Conservation (phyloP, 2,113 vertebrate genomes). For the Microcebus murinus region DNA sequence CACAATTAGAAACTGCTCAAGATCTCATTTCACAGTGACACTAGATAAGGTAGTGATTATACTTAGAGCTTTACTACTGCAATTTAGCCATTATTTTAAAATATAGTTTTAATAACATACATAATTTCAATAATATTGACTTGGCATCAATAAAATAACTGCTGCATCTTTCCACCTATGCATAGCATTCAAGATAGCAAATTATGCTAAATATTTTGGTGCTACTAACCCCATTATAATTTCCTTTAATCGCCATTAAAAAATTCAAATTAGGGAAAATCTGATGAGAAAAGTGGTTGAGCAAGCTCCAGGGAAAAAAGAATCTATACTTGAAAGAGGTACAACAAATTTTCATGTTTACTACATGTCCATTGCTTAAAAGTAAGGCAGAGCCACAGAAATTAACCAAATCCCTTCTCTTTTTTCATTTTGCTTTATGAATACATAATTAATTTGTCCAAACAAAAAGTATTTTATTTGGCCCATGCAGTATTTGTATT, state of each 20-base stretch:
- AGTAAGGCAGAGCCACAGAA: background rate
- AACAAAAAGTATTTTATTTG: conserved; percentile 41
- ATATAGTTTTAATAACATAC: conserved; percentile 15
- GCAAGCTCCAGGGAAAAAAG: background rate
- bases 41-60: background rate
- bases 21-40: conserved; percentile 21
- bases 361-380: background rate
- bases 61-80: background rate
- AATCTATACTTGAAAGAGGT: background rate
- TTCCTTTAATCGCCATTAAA: background rate
- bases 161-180: conserved; percentile 34
- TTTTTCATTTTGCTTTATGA: background rate
- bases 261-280: conserved; percentile 30
- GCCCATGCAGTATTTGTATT: background rate
- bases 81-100: conserved; percentile 2
- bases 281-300: background rate
- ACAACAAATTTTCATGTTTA: conserved; percentile 16
- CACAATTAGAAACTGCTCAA: conserved; percentile 69
- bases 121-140: background rate
- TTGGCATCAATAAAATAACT: conserved; percentile 29
- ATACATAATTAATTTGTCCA: background rate
- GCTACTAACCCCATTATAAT: background rate
- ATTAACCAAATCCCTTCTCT: conserved; percentile 31
- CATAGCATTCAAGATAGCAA: conserved; percentile 7
- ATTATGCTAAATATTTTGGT: conserved; percentile 21